Percentiles rank a stretch among this genome's conserved stretches.
Evolutionary conservation across 2,113 vertebrate genomes (phyloP).

Genomic region (Balaeniceps rex): DNA sequence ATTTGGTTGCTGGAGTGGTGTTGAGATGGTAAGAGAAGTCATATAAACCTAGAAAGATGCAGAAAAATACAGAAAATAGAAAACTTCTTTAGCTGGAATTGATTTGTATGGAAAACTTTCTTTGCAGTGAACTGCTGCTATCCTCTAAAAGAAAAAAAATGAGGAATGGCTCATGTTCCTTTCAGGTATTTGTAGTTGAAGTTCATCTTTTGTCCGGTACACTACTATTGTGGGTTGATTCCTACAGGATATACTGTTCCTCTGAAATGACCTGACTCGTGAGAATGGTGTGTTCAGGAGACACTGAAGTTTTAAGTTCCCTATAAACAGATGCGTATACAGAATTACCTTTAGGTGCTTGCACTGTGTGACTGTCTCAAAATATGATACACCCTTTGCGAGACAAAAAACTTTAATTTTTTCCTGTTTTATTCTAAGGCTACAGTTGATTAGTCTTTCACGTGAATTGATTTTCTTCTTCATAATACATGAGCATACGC

Average conservation of each 20-base stretch:
- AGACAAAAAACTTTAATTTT: background rate
- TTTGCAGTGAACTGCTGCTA: background rate
- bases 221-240: background rate
- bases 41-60: background rate
- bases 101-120: background rate
- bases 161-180: background rate
- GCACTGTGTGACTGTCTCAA: background rate
- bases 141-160: background rate
- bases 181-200: background rate
- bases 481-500: fast-evolving
- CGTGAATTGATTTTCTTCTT: background rate
- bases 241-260: background rate
- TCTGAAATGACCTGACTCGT: background rate
- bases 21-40: background rate
- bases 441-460: background rate
- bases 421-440: background rate
- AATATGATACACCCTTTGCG: background rate
- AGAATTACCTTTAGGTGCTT: background rate
- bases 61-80: background rate
- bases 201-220: background rate
- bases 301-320: background rate
- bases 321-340: background rate
- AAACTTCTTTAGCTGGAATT: background rate
- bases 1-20: background rate
- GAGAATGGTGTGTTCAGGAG: background rate